A percentile compares a stretch with the other conserved stretches of the same genome.
These are phyloP conservation scores for Phalacrocorax carbo DNA, from an alignment of 2,113 vertebrate genomes.

Conservation along the genomic window DNA sequence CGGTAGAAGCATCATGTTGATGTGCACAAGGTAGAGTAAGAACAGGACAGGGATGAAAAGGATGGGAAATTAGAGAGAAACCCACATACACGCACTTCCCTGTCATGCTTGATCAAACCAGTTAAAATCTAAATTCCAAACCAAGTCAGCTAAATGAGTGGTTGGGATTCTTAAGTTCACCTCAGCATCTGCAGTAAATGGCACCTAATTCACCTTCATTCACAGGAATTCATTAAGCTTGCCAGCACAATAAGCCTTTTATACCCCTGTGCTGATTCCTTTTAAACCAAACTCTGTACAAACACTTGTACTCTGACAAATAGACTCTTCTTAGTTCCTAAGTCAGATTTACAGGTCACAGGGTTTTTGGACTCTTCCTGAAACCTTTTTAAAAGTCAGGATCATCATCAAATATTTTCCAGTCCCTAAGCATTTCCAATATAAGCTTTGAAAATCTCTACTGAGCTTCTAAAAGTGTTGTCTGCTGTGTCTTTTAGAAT, in stretches of 20 bases:
- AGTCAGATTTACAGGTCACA: not conserved
- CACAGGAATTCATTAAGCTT: not conserved
- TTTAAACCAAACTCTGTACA: not conserved
- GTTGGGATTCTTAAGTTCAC: constrained; percentile 1
- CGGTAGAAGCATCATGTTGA: constrained; percentile 35
- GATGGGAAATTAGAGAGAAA: constrained; percentile 44
- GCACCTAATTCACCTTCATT: constrained; percentile 14
- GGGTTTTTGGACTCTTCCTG: not conserved
- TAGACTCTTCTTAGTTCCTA: not conserved
- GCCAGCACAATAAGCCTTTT: not conserved
- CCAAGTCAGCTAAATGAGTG: not conserved
- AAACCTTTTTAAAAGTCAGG: not conserved
- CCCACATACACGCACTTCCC: constrained; percentile 27
- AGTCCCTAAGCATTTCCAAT: not conserved
- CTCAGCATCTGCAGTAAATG: constrained; percentile 16
- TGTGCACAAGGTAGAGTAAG: constrained; percentile 45
- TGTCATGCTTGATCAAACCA: constrained; percentile 33
- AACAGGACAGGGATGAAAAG: constrained; percentile 59
- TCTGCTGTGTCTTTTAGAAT: not conserved
- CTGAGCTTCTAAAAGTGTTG: not conserved
- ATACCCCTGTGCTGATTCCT: not conserved
- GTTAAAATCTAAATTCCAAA: constrained; percentile 31
- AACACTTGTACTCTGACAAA: not conserved
- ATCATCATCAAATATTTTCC: not conserved
- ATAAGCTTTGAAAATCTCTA: not conserved